Evolutionary conservation across 2,888 invertebrate genomes (phyloP).

Genomic region (Hydraecia micacea): DNA sequence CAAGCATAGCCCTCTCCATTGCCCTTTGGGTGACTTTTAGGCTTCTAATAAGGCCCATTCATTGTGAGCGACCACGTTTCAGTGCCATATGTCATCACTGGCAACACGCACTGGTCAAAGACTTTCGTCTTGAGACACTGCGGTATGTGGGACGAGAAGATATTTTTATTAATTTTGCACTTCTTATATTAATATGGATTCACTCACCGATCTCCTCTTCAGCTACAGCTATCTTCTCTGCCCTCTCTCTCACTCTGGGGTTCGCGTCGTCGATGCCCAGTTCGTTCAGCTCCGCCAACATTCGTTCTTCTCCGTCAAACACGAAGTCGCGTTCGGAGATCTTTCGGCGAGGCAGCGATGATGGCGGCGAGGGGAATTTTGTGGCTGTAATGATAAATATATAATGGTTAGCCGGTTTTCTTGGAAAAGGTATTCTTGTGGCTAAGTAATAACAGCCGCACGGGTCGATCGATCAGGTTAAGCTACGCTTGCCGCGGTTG

Average conservation of each 20-base stretch:
- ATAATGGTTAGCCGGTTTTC: not conserved
- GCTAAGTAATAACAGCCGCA: not conserved
- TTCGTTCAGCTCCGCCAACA: slow-evolving; percentile 82
- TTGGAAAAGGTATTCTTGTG: not conserved
- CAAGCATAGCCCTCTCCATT: no score
- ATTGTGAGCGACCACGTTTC: no score
- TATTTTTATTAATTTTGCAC: no score
- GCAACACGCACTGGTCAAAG: no score
- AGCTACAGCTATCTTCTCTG: slow-evolving; percentile 64
- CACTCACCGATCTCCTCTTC: slow-evolving; percentile 54
- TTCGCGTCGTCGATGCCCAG: slow-evolving; percentile 77
- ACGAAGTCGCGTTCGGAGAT: slow-evolving; percentile 79
- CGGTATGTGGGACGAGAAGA: no score
- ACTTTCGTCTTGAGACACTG: no score
- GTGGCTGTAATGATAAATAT: not conserved
- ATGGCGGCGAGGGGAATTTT: slow-evolving; percentile 62
- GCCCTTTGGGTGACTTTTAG: no score
- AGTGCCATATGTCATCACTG: no score
- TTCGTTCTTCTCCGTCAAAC: slow-evolving; percentile 84
- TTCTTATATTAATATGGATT: not conserved
- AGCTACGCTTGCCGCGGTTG: not conserved
- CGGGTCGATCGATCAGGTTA: not conserved
- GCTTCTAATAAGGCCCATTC: no score
- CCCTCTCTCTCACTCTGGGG: slow-evolving; percentile 41
- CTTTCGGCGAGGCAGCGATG: slow-evolving; percentile 61